phyloP scores from a whole-genome alignment of 1,140 invertebrate species.

The Macrocentrus cingulum region DNA sequence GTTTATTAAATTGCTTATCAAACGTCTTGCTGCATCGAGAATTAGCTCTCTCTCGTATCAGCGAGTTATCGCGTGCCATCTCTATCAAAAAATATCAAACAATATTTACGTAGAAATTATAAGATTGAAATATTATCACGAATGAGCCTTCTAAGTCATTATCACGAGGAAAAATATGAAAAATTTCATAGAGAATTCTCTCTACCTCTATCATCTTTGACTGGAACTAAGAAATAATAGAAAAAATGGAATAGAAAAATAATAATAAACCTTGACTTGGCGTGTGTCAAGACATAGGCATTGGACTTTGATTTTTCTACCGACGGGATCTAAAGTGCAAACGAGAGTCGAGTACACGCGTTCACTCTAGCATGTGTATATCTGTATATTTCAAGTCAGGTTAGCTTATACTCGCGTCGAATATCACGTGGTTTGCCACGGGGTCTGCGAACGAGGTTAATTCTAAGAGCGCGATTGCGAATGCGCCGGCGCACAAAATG shows the following conservation, averaged over 20 bases:
- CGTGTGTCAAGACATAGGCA: conserved; percentile 6
- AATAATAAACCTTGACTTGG: conserved; percentile 7
- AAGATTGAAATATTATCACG: too few relatives aligned
- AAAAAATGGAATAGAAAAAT: not conserved
- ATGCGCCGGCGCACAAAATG: conserved; percentile 48
- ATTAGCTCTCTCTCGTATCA: too few relatives aligned
- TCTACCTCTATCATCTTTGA: too few relatives aligned
- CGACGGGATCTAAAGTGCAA: conserved; percentile 25
- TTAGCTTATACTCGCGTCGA: conserved; percentile 37
- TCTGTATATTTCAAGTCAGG: conserved; percentile 35
- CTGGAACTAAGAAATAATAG: not conserved
- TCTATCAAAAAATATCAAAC: too few relatives aligned
- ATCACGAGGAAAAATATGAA: too few relatives aligned
- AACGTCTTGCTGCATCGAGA: too few relatives aligned
- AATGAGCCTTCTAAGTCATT: too few relatives aligned
- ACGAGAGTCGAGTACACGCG: not conserved
- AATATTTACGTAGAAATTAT: too few relatives aligned
- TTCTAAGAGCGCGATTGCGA: conserved; percentile 37
- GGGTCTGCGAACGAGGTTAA: conserved; percentile 55
- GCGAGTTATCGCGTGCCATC: too few relatives aligned
- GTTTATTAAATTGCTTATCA: too few relatives aligned
- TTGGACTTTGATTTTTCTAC: conserved; percentile 20
- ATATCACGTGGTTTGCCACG: conserved; percentile 51
- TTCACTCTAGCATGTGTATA: not conserved
- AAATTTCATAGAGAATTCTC: not conserved